These are phyloP conservation scores for Aix galericulata DNA, from an alignment of 2,113 vertebrate species.

Conservation along the genomic window DNA sequence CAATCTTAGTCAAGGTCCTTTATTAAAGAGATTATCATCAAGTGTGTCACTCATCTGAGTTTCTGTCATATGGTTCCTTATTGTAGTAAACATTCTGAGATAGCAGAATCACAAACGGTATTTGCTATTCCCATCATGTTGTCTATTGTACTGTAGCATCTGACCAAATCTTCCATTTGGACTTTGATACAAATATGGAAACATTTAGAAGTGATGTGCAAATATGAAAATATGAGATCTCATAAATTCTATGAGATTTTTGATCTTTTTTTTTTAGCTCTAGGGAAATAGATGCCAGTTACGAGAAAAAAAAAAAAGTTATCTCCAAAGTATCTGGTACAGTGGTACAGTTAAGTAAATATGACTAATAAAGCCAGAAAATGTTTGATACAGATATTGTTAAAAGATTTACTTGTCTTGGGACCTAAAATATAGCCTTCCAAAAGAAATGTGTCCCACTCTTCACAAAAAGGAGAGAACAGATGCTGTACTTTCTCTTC, in stretches of 20 bases:
- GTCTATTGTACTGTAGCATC: neutral
- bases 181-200: neutral
- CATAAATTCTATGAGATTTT: neutral
- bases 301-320: neutral
- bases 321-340: neutral
- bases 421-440: neutral
- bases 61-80: neutral
- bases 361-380: neutral
- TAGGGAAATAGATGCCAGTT: neutral
- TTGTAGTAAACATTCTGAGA: neutral
- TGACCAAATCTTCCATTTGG: neutral
- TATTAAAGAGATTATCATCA: constrained; percentile 64
- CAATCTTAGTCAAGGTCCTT: constrained; percentile 36
- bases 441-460: neutral
- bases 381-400: neutral
- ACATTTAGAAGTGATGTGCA: neutral
- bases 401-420: neutral
- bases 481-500: neutral
- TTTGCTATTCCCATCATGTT: neutral
- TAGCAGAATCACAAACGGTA: constrained; percentile 4
- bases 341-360: neutral
- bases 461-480: neutral
- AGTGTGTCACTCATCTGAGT: constrained; percentile 8
- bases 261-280: neutral
- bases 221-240: neutral